A percentile compares a stretch with the other conserved stretches of the same genome.
Conservation (phyloP, 2,888 invertebrate species). For the Mongoloraphidia duomilia region DNA sequence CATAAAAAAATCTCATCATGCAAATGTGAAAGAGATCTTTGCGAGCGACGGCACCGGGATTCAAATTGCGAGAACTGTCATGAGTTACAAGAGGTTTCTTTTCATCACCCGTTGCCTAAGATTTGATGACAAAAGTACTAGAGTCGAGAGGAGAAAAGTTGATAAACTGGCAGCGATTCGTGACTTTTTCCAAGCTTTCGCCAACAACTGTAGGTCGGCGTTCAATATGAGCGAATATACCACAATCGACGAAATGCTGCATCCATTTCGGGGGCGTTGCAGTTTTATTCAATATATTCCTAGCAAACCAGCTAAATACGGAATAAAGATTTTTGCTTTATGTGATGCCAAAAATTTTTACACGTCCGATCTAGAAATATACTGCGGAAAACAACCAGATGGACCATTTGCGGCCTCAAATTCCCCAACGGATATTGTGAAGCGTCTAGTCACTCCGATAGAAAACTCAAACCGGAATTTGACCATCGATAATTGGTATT, state of each 20-base stretch:
- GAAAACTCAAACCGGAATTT: conserved; percentile 15
- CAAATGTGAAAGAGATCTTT: conserved; percentile 11
- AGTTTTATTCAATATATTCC: conserved; percentile 14
- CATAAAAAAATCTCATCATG: conserved; percentile 8
- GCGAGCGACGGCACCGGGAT: conserved; percentile 11
- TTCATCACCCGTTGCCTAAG: conserved; percentile 11
- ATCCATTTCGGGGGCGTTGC: conserved; percentile 9
- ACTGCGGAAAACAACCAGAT: conserved; percentile 15
- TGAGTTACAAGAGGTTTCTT: conserved; percentile 13
- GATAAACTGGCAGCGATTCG: conserved; percentile 10
- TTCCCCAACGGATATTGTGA: conserved; percentile 8
- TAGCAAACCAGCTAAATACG: conserved; percentile 18
- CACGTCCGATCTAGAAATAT: conserved; percentile 14
- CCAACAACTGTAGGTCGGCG: conserved; percentile 5
- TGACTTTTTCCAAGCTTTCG: conserved; percentile 3
- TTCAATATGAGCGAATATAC: conserved; percentile 6
- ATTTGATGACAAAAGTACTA: conserved; percentile 14
- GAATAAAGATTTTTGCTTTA: conserved; percentile 16
- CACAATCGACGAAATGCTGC: conserved; percentile 10
- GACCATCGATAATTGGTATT: conserved; percentile 18
- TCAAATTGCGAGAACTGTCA: conserved; percentile 11
- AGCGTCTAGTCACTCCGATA: conserved; percentile 9
- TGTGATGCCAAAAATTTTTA: conserved; percentile 16
- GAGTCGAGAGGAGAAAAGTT: conserved; percentile 13
- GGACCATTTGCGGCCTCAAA: conserved; percentile 10